Evolutionary conservation across 1,140 invertebrate genomes (phyloP), one percentile per base, ranked within the genome.

Genomic region (Thrips palmi): DNA sequence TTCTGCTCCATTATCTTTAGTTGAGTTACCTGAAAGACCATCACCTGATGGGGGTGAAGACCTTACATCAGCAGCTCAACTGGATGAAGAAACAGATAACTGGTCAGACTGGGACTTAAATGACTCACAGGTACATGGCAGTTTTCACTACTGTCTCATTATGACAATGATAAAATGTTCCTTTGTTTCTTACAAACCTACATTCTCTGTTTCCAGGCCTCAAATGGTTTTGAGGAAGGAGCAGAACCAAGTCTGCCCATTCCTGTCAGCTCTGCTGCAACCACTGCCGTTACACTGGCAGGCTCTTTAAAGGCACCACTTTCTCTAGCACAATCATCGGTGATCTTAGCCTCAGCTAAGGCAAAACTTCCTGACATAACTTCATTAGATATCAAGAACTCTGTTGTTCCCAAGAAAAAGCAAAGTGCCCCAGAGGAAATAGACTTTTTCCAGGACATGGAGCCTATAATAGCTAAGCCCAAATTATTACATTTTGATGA

Each of bases 401-500:
- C n/a, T n/a, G n/a, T n/a, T n/a, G n/a, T n/a, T n/a, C n/a, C n/a
- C n/a, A n/a, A n/a, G n/a, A n/a, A n/a, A n/a, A n/a, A n/a, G n/a
- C n/a, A n/a, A n/a, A n/a, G n/a, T 14, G 54, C 58, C 15, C 48
- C 20, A n/a, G 64, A 71, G 38, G 71, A 76, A 40, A 62, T 76
- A 47, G 75, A 84, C 17, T 82, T 80, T 45, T 85, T 85, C 48
- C 74, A 72, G 35, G 81, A 83, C 50, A 85, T 85, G 81, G 75
- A 74, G 46, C 81, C 81, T 4, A 65, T 81, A 4, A 82, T 85
- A 46, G 65, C 76, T 32, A 70, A 69, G n/a, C n/a, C n/a, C n/a
- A n/a, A n/a, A n/a, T n/a, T n/a, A n/a, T n/a, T n/a, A n/a, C n/a
- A n/a, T n/a, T n/a, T n/a, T n/a, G n/a, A n/a, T n/a, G n/a, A n/a